Base-by-base conservation (phyloP, 2,113 vertebrate genomes). In the Origma solitaria region DNA sequence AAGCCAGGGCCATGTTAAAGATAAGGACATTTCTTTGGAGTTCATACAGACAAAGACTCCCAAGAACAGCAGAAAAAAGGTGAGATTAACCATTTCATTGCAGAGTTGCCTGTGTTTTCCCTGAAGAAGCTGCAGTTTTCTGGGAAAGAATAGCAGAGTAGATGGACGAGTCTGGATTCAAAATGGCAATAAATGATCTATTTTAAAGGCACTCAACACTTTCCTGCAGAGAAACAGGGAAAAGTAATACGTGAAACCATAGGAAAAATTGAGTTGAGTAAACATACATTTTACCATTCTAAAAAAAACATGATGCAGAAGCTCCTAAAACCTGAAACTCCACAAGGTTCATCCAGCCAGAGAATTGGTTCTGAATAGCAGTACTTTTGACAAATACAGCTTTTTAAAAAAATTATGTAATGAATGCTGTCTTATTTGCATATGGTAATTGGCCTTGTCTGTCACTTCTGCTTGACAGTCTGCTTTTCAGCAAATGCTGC, bases 361-460 rank as follows among this genome's bases (percentile, higher is more conserved):
- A 86, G 45, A 82, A 80, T 69, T 9, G 11, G 38, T 65, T 38
- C 47, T 76, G 54, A 95, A 77, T 19, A 87, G 35, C 33, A 72
- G n/a, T 44, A 62, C 38, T 94, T 96, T 88, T 91, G 86, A 96
- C 35, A 95, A 92, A 66, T 71, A 61, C 3, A 6, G 40, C 3
- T 11, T 35, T 70, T 6, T 3, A 62, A 44, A 44, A 45, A 40
- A 62, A 47, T 21, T 70, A 71, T 69, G 58, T 28, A n/a, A 90
- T 38, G 30, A 91, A 69, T 81, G 11, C 14, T 57, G 49, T 6
- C 45, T 91, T 40, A 94, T 95, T 96, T 94, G 45, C 64, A 82
- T 93, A 93, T 76, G 47, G 40, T 95, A 97, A 96, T 90, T 96
- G 88, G 69, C 71, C 58, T 79, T 90, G 93, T 96, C 94, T 84